phyloP scores from a whole-genome alignment of 2,113 vertebrate genomes.

The Cricetomys ansorgei region DNA sequence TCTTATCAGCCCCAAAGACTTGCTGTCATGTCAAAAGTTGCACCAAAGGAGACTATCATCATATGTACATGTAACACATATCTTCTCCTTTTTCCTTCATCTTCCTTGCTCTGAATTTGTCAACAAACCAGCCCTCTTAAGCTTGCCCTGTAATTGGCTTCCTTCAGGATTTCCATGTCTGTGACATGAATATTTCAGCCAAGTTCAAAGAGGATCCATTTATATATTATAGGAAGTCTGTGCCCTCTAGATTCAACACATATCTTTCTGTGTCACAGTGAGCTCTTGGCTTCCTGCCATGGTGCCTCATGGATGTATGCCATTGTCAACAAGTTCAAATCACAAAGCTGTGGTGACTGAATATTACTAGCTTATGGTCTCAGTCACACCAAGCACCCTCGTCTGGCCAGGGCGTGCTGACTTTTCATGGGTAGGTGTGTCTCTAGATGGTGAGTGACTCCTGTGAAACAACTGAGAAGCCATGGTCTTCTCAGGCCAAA shows the following conservation, averaged over 20 bases:
- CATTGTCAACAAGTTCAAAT: background rate
- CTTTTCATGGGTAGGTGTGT: background rate
- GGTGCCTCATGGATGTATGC: background rate
- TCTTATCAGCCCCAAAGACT: background rate
- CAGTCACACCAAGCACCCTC: rapidly evolving
- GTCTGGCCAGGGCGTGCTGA: background rate
- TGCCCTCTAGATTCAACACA: background rate
- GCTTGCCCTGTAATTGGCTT: background rate
- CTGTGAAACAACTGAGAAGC: background rate
- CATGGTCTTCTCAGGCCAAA: background rate
- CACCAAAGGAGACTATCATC: conserved; percentile 22
- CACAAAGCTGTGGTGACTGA: background rate
- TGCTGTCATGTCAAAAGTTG: conserved; percentile 18
- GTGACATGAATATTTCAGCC: background rate
- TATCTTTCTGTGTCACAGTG: rapidly evolving
- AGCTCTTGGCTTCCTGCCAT: too few relatives aligned
- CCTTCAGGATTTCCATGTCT: conserved; percentile 30
- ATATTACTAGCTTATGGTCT: background rate
- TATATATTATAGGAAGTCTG: background rate
- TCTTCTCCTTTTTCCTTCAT: background rate
- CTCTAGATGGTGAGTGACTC: background rate
- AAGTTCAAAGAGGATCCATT: background rate
- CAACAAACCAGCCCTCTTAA: rapidly evolving
- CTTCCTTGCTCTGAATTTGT: background rate
- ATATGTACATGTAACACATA: background rate